Conservation (phyloP, 2,113 vertebrate genomes). For the Tretioscincus oriximinensis region DNA sequence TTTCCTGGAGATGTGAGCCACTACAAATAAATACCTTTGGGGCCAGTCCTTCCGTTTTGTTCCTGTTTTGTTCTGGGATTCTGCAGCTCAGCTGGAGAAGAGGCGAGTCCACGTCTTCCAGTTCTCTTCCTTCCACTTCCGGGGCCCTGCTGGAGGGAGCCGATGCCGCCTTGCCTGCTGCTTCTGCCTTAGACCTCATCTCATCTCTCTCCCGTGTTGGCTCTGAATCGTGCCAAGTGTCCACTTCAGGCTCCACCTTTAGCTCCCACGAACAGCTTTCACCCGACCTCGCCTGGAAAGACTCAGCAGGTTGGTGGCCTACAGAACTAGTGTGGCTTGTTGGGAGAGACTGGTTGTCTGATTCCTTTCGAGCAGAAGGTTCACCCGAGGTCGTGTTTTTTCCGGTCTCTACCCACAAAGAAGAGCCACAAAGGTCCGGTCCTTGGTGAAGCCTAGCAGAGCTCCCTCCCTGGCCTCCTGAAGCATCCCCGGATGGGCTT, state of each 20-base stretch:
- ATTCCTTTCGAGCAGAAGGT: slow-evolving; percentile 29
- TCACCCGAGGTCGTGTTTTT: slow-evolving; percentile 10
- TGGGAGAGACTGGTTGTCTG: slow-evolving; percentile 38
- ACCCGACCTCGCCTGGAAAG: neutral
- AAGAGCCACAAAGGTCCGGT: neutral
- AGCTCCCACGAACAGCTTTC: neutral
- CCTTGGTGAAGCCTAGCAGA: slow-evolving; percentile 12
- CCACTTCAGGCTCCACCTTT: slow-evolving; percentile 3
- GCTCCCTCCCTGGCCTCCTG: neutral
- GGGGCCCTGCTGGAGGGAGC: slow-evolving; percentile 22
- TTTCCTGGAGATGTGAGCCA: slow-evolving; percentile 5
- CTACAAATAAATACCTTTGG: slow-evolving; percentile 23
- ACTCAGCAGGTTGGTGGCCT: slow-evolving; percentile 49
- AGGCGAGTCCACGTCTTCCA: neutral
- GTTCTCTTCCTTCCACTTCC: slow-evolving; percentile 29
- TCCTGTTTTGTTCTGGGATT: slow-evolving; percentile 14
- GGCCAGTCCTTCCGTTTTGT: neutral
- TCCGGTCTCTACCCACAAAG: fast-evolving
- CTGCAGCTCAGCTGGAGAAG: neutral
- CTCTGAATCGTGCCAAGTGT: neutral
- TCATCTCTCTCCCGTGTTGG: neutral
- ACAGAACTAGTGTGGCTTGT: slow-evolving; percentile 59
- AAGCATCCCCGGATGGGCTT: neutral
- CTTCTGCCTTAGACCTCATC: slow-evolving; percentile 17
- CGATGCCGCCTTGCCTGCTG: neutral